Conservation (phyloP, 1,140 invertebrate species). For the Maconellicoccus hirsutus region DNA sequence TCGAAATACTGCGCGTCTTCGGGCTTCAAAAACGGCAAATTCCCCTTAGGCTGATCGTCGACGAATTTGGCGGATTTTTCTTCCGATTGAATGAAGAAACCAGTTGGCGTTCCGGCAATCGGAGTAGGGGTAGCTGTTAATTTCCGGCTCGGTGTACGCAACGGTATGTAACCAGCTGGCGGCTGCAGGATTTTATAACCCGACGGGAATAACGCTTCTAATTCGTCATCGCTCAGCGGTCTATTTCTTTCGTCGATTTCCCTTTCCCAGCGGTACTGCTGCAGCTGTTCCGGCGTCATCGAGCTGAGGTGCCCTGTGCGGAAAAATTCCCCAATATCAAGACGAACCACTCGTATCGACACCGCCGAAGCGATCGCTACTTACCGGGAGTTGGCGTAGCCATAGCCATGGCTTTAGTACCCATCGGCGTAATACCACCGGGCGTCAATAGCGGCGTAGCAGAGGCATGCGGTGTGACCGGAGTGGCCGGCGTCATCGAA, state of each 20-base stretch:
- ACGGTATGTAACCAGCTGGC: conserved; percentile 89
- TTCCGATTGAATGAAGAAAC: conserved; percentile 91
- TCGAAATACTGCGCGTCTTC: conserved; percentile 99
- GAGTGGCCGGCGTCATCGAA: conserved; percentile 59
- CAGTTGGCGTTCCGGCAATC: conserved; percentile 78
- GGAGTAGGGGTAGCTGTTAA: conserved; percentile 96
- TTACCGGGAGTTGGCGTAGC: conserved; percentile 85
- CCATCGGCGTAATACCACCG: conserved; percentile 72
- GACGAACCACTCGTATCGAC: too few relatives aligned
- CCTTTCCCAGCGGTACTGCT: conserved; percentile 96
- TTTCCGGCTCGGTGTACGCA: conserved; percentile 93
- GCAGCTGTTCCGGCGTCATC: conserved; percentile 98
- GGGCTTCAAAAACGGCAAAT: conserved; percentile 97
- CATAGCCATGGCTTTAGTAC: conserved; percentile 93
- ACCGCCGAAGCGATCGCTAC: too few relatives aligned
- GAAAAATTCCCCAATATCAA: conserved; percentile 15
- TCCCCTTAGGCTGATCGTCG: conserved; percentile 93
- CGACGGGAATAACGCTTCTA: conserved; percentile 92
- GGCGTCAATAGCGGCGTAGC: conserved; percentile 49
- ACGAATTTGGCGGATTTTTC: conserved; percentile 76
- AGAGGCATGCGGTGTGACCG: conserved; percentile 48
- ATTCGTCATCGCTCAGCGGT: conserved; percentile 90
- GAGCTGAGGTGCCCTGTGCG: conserved; percentile 65
- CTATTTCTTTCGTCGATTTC: conserved; percentile 97
- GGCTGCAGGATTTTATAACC: conserved; percentile 96